phyloP scores from a whole-genome alignment of 2,888 invertebrate genomes.

The Dicyrtoma fusca region DNA sequence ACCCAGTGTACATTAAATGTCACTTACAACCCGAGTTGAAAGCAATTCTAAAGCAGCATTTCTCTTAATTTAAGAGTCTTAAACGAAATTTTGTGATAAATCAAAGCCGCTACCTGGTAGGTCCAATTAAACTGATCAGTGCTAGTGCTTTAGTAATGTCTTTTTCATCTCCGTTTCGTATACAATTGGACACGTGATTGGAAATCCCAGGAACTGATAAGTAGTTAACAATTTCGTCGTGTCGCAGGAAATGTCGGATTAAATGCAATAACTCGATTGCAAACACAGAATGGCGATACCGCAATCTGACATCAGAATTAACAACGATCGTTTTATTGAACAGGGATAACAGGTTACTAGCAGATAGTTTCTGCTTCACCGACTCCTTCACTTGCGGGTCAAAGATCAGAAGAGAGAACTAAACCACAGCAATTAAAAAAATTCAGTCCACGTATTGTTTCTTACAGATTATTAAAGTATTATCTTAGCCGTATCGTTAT shows the following conservation, averaged over 20 bases:
- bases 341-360: background rate
- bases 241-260: background rate
- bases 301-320: background rate
- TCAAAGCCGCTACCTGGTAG: constrained; percentile 19
- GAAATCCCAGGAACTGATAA: constrained; percentile 26
- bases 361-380: constrained; percentile 11
- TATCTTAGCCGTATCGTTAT: no score
- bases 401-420: constrained; percentile 5
- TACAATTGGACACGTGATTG: constrained; percentile 45
- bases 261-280: constrained; percentile 20
- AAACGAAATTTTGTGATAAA: constrained; percentile 17
- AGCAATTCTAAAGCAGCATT: no score
- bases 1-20: background rate
- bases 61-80: no score
- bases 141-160: constrained; percentile 35
- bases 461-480: background rate
- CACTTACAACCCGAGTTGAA: no score
- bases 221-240: constrained; percentile 1
- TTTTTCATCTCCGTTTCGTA: constrained; percentile 43
- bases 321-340: constrained; percentile 18
- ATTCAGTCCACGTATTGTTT: no score
- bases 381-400: constrained; percentile 16
- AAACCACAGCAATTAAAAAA: constrained; percentile 12
- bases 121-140: constrained; percentile 3
- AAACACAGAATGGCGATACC: constrained; percentile 14